These are phyloP conservation scores for Procambarus virginalis DNA, from an alignment of 1,140 invertebrate genomes.

Conservation along the genomic window DNA sequence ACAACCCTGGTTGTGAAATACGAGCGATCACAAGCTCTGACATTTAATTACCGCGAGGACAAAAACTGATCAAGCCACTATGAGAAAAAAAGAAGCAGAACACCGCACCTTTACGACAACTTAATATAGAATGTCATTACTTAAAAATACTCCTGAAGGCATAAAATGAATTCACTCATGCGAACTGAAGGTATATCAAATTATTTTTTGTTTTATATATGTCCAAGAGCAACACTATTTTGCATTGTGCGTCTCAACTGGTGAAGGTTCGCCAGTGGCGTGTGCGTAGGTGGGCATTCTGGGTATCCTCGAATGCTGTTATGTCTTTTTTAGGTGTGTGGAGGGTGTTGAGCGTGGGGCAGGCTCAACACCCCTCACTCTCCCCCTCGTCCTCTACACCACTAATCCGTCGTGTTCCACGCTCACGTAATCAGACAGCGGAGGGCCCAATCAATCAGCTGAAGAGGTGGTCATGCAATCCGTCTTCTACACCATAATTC, in stretches of 20 bases:
- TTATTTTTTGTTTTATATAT: not conserved
- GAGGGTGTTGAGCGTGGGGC: not conserved
- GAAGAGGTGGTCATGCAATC: conserved; percentile 11
- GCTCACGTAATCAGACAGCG: conserved; percentile 8
- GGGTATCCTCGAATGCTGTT: not conserved
- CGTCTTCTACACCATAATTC: conserved; percentile 15
- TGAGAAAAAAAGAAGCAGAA: not conserved
- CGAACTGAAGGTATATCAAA: too few species aligned
- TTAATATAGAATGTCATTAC: not conserved
- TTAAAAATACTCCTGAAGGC: not conserved
- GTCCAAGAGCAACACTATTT: not conserved
- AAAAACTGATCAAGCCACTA: not conserved
- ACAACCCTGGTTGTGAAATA: not conserved
- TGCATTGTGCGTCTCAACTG: not conserved
- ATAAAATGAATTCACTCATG: not conserved
- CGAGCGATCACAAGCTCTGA: not conserved
- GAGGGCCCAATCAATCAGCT: conserved; percentile 10
- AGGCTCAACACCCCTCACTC: not conserved
- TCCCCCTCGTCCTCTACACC: not conserved
- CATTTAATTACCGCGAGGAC: not conserved
- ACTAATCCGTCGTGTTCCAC: not conserved
- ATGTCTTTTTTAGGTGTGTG: not conserved
- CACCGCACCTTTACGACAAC: not conserved
- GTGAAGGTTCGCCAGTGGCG: not conserved
- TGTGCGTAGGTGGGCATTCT: not conserved